Percentiles rank a stretch among this genome's conserved stretches.
Evolutionary conservation across 30 jellyfish, hydroid and myxozoan genomes (phyloP).

Genomic region (Pelagia noctiluca): DNA sequence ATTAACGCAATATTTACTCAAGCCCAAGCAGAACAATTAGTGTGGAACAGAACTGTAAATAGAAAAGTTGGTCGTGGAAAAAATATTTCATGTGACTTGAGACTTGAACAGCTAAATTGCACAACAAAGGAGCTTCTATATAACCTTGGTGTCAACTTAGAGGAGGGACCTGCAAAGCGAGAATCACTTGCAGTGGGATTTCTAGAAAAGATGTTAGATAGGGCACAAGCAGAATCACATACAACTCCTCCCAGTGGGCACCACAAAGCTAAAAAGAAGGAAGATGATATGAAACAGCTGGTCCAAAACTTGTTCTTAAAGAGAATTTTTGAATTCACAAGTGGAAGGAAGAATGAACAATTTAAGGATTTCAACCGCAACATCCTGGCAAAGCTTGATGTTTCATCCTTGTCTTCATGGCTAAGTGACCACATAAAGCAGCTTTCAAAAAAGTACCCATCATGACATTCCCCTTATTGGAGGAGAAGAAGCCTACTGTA

Average conservation of each 20-base stretch:
- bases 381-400: constrained; percentile 24
- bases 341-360: constrained; percentile 6
- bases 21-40: too few relatives aligned
- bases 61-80: too few relatives aligned
- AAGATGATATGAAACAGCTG: not conserved
- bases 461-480: not conserved
- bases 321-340: too few relatives aligned
- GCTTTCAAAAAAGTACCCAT: constrained; percentile 26
- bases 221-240: constrained; percentile 17
- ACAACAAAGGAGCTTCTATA: constrained; percentile 21
- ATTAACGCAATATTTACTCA: too few relatives aligned
- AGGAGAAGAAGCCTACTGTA: not conserved
- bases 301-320: constrained; percentile 10
- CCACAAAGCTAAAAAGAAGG: constrained; percentile 7
- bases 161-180: too few relatives aligned
- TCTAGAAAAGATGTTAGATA: constrained; percentile 8
- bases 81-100: constrained; percentile 35
- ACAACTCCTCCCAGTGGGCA: constrained; percentile 9
- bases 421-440: constrained; percentile 9
- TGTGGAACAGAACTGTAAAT: too few relatives aligned
- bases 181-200: too few relatives aligned
- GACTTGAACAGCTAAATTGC: too few relatives aligned
- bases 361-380: constrained; percentile 33
- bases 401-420: constrained; percentile 29
- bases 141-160: constrained; percentile 25